Percentiles rank a stretch among this genome's conserved stretches.
phyloP scores from a whole-genome alignment of 2,888 invertebrate species.

The Synanthedon tipuliformis region DNA sequence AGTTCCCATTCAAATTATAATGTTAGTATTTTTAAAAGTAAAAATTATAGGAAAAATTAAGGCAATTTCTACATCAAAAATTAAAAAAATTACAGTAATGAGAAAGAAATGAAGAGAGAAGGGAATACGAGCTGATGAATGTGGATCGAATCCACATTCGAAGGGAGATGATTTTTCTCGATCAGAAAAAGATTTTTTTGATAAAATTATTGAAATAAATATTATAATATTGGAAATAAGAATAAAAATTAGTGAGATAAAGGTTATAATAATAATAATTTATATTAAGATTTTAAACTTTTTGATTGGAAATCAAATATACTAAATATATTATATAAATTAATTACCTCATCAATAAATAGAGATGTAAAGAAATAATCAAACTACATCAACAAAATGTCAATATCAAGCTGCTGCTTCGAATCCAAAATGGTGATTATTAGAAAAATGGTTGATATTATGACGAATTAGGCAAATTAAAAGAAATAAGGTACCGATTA shows the following conservation, averaged over 20 bases:
- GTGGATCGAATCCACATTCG: constrained; percentile 61
- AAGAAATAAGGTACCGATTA: constrained; percentile 62
- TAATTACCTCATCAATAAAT: constrained; percentile 78
- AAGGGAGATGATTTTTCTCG: constrained; percentile 76
- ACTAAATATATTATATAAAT: constrained; percentile 77
- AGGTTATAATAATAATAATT: constrained; percentile 63
- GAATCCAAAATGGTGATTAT: constrained; percentile 44
- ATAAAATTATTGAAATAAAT: constrained; percentile 56
- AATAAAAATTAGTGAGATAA: constrained; percentile 36
- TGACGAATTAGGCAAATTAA: constrained; percentile 37
- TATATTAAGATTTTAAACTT: constrained; percentile 71
- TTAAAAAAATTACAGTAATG: constrained; percentile 77
- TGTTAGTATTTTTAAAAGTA: constrained; percentile 32
- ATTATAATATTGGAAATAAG: constrained; percentile 58
- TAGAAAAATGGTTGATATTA: constrained; percentile 38
- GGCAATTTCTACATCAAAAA: constrained; percentile 80
- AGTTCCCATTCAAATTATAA: constrained; percentile 33
- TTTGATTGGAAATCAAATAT: constrained; percentile 81
- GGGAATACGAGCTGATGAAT: constrained; percentile 43
- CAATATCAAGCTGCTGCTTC: constrained; percentile 54
- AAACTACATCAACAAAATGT: constrained; percentile 51
- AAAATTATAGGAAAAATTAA: constrained; percentile 71
- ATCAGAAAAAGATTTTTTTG: constrained; percentile 69
- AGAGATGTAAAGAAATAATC: constrained; percentile 61
- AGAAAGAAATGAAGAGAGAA: constrained; percentile 71